Conservation (phyloP, 2,888 invertebrate species). For the Melanotus villosus region DNA sequence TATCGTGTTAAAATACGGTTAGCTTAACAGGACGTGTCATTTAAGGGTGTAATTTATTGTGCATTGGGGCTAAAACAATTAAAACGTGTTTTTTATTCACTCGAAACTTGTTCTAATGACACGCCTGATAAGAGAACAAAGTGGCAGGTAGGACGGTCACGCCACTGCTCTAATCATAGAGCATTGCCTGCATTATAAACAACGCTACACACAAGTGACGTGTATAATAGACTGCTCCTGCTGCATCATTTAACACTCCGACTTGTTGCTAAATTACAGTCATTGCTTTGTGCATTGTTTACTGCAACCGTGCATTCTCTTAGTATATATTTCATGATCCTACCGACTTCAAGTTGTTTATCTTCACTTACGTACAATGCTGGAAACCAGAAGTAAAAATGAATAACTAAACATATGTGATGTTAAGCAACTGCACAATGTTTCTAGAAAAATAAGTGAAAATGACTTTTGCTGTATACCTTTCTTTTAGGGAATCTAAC, state of each 20-base stretch:
- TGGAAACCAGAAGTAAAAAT: too few relatives aligned
- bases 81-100: slow-evolving; percentile 49
- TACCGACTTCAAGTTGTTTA: not conserved
- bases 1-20: slow-evolving; percentile 51
- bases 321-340: slow-evolving; percentile 11
- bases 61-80: slow-evolving; percentile 52
- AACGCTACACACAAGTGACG: slow-evolving; percentile 35
- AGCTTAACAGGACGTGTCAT: slow-evolving; percentile 45
- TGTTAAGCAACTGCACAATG: too few relatives aligned
- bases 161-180: slow-evolving; percentile 44
- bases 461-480: too few relatives aligned
- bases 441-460: too few relatives aligned
- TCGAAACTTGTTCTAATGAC: slow-evolving; percentile 49
- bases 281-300: slow-evolving; percentile 31
- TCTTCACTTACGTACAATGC: too few relatives aligned
- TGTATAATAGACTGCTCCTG: slow-evolving; percentile 28
- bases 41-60: slow-evolving; percentile 51
- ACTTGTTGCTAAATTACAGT: slow-evolving; percentile 40
- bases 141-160: slow-evolving; percentile 51
- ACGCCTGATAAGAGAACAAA: slow-evolving; percentile 50
- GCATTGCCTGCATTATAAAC: slow-evolving; percentile 41
- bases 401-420: too few relatives aligned
- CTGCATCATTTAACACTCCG: slow-evolving; percentile 37
- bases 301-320: slow-evolving; percentile 13
- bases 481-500: too few relatives aligned